phyloP scores from a whole-genome alignment of 2,888 invertebrate genomes.

The Drosophila prostipennis region DNA sequence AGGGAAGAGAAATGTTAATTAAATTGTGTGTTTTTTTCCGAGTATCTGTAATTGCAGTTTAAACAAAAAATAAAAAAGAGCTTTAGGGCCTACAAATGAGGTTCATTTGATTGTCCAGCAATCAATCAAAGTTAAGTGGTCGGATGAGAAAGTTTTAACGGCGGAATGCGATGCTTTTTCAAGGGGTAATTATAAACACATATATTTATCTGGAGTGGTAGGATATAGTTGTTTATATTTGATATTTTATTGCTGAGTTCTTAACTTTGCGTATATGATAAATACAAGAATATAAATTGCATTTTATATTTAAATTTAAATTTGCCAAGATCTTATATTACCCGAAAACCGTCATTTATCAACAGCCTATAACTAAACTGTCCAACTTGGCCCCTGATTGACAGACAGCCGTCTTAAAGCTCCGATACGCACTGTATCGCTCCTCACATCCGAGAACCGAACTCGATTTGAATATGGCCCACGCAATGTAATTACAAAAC shows the following conservation, averaged over 20 bases:
- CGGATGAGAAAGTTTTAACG: conserved; percentile 31
- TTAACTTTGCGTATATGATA: too few relatives aligned
- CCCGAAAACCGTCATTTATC: conserved; percentile 19
- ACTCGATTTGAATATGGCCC: conserved; percentile 72
- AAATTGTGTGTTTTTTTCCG: conserved; percentile 58
- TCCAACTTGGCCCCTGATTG: conserved; percentile 7
- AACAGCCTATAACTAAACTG: conserved; percentile 30
- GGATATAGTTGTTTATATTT: neutral
- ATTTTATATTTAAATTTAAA: neutral
- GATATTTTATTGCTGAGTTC: too few relatives aligned
- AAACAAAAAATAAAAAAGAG: conserved; percentile 14
- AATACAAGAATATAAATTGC: too few relatives aligned
- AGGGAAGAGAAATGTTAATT: conserved; percentile 65
- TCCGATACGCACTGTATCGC: conserved; percentile 37
- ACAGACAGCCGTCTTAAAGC: conserved; percentile 27
- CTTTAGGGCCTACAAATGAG: conserved; percentile 21
- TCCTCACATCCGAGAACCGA: conserved; percentile 34
- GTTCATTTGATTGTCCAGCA: conserved; percentile 22
- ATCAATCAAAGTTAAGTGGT: conserved; percentile 40
- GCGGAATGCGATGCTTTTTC: conserved; percentile 20
- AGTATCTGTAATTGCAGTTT: conserved; percentile 42
- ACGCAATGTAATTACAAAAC: conserved; percentile 65
- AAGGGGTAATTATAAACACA: neutral
- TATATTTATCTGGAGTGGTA: too few relatives aligned
- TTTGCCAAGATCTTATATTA: neutral